Evolutionary conservation across 2,888 invertebrate genomes (phyloP).

Genomic region (Meteorus cinctellus): DNA sequence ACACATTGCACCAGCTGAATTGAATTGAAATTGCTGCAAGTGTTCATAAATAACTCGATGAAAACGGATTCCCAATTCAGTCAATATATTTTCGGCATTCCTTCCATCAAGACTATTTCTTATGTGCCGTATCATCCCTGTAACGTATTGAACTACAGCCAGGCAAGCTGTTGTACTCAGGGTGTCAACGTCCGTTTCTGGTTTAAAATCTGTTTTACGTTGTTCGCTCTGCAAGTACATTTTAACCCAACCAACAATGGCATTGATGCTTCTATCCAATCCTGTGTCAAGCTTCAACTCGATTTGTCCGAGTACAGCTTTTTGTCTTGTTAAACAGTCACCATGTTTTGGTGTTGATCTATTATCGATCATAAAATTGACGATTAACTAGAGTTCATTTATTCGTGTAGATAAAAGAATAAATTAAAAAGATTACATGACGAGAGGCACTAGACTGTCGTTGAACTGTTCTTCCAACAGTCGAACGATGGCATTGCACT

Average conservation of each 20-base stretch:
- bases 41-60: constrained; percentile 96
- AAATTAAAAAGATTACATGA: constrained; percentile 79
- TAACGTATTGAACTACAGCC: constrained; percentile 89
- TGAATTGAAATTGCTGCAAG: constrained; percentile 94
- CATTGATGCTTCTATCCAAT: constrained; percentile 88
- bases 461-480: constrained; percentile 94
- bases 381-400: too few species aligned
- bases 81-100: constrained; percentile 88
- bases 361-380: constrained; percentile 36
- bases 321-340: constrained; percentile 92
- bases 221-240: constrained; percentile 93
- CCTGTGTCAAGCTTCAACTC: constrained; percentile 94
- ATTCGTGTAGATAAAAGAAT: constrained; percentile 72
- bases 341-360: constrained; percentile 91
- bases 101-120: constrained; percentile 91
- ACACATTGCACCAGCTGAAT: constrained; percentile 96
- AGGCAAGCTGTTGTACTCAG: constrained; percentile 89
- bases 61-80: constrained; percentile 93
- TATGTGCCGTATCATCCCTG: constrained; percentile 84
- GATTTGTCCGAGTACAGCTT: constrained; percentile 87
- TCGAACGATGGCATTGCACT: constrained; percentile 94
- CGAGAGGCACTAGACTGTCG: constrained; percentile 90
- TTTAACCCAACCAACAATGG: constrained; percentile 93
- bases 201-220: constrained; percentile 94
- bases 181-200: constrained; percentile 90